Base-by-base conservation (phyloP, 2,888 invertebrate genomes). In the Drosophila diplacantha region DNA sequence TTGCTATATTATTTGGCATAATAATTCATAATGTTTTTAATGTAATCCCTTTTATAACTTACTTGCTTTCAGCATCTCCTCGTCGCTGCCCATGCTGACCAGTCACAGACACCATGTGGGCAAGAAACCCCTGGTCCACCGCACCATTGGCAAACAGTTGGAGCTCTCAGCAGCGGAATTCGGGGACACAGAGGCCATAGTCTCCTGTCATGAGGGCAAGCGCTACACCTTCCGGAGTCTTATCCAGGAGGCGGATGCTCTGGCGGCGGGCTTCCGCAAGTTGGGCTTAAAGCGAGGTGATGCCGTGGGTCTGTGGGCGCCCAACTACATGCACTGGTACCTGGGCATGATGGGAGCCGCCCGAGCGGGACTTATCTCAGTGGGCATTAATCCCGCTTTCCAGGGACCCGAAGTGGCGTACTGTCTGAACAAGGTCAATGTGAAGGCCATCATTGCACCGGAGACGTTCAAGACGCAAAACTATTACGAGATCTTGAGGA, bases 301-400 rank as follows among this genome's bases (percentile, higher is more conserved):
- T 82, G 88, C 93, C 9, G 83, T 97, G 4, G 96, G 93, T 0
- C 89, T 96, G 22, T 95, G 94, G 93, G 92, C 93, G 0, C 94
- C 95, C 0, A 96, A 95, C 87, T 89, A 90, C 34, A 85, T 91
- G 43, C 93, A 95, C 83, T 97, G 96, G 96, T 91, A 93, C 63
- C 75, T 95, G 0, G 89, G 91, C 0, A 91, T 93, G 85, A 88
- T 93, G 84, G 95, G 93, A 0, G 91, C 93, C 1, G 91, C 93
- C 0, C 91, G 94, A 69, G 91, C 91, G 2, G 96, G 96, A 0
- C 87, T 94, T 3, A 89, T 94, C 29, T 86, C 93, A 89, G 95
- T 94, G 11, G 93, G 92, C 58, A 90, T 96, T 31, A 96, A 97
- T 86, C 93, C 96, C 0, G 91, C 91, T 0, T 95, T 93, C 84